Percentiles rank a stretch among this genome's conserved stretches.
phyloP scores from a whole-genome alignment of 2,797 vertebrate species.

The Anas bernieri region DNA sequence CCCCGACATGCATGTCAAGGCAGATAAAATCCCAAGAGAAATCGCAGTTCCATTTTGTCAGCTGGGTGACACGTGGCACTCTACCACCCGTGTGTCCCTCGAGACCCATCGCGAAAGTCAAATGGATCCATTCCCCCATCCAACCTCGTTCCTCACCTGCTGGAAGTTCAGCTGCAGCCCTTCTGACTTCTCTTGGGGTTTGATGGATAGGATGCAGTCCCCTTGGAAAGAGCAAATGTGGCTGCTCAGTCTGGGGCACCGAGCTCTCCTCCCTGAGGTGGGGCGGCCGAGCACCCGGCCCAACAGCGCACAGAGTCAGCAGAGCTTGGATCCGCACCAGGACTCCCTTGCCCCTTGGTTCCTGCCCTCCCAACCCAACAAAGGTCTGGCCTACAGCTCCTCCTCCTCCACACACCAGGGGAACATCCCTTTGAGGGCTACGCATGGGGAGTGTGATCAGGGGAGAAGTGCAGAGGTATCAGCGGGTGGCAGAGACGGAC shows the following conservation, averaged over 20 bases:
- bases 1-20: neutral
- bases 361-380: neutral
- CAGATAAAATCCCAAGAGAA: neutral
- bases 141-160: constrained; percentile 79
- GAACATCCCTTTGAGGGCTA: neutral
- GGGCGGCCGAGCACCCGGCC: neutral
- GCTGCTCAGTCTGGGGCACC: neutral
- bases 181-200: constrained; percentile 87
- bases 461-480: neutral
- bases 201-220: constrained; percentile 90
- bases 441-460: neutral
- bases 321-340: neutral
- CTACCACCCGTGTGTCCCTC: neutral
- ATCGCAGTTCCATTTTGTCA: neutral
- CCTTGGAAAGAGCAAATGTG: constrained; percentile 74
- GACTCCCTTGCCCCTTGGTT: no score
- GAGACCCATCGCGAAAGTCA: no score
- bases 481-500: no score
- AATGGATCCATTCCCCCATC: neutral
- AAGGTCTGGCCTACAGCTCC: neutral
- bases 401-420: neutral
- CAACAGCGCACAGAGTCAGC: no score
- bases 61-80: neutral
- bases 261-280: neutral
- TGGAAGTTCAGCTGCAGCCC: constrained; percentile 96